Evolutionary conservation across 2,888 invertebrate species (phyloP).

Genomic region (Galerucella pusilla): DNA sequence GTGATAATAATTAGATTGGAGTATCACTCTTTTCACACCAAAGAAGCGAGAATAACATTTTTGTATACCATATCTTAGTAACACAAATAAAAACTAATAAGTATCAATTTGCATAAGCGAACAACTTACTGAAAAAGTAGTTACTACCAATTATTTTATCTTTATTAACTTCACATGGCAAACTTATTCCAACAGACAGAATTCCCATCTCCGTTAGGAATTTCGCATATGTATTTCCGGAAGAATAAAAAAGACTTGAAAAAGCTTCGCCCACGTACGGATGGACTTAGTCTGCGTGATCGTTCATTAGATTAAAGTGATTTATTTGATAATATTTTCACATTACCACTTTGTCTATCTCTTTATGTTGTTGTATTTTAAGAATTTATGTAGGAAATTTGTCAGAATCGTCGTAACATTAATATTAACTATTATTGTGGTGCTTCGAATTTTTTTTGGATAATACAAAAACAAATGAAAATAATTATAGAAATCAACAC

Average conservation of each 20-base stretch:
- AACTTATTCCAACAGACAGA: slow-evolving; percentile 2
- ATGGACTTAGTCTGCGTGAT: slow-evolving; percentile 17
- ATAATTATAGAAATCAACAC: no score
- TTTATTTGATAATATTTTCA: slow-evolving; percentile 25
- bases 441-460: not conserved
- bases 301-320: slow-evolving; percentile 32
- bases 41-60: no score
- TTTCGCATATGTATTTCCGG: slow-evolving; percentile 19
- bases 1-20: no score
- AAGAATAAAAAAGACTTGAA: slow-evolving; percentile 6
- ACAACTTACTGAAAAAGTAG: slow-evolving; percentile 5
- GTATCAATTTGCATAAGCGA: not conserved
- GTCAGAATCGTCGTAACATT: slow-evolving; percentile 17
- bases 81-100: no score
- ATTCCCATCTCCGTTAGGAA: slow-evolving; percentile 20
- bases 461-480: not conserved
- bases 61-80: no score
- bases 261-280: slow-evolving; percentile 20
- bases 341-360: slow-evolving; percentile 19
- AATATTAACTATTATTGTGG: not conserved
- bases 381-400: slow-evolving; percentile 27
- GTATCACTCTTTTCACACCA: no score
- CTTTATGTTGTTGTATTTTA: slow-evolving; percentile 17
- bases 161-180: not conserved
- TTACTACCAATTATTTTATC: not conserved